Base-by-base conservation (phyloP, 2,888 invertebrate genomes). In the Dolomedes plantarius region DNA sequence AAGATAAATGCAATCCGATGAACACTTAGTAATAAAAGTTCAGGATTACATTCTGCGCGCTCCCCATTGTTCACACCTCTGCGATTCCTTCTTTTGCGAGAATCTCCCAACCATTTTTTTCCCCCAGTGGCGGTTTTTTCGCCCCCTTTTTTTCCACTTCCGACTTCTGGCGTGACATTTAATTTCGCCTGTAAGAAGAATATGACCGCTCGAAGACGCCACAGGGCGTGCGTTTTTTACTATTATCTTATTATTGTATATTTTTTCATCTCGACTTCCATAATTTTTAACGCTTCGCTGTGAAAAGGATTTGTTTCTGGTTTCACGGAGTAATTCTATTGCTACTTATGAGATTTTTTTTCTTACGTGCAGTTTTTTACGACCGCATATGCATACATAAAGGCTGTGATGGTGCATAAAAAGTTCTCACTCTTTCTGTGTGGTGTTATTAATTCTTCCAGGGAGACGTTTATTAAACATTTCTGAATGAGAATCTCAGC, bases 181-280 rank as follows among this genome's bases (percentile, higher is more conserved):
- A 85, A 85, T 85, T 85, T 85, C 83, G 83, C 72, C 78, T 72
- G 67, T 72, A 56, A 73, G 77, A 73, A 77, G 71, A 83, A 83
- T 83, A 83, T 72, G 62, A 73, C 72, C 77, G 71, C 74, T 74
- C 36, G 39, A 32, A 28, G 73, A 46, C 50, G 68, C 77, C 83
- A 36, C 36, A 81, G 75, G 81, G 69, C 67, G 69, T 6, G 67
- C 36, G 56, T 56, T 77, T 85, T 85, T 85, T 75, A 31, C 67
- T 69, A 62, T 46, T 69, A 69, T 81, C 75, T 75, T 81, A 74
- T 81, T 81, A 81, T 62, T 74, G 64, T 32, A 64, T 64, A 64
- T 65, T 81, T 68, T 83, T 75, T 64, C 65, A 39, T 41, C 41
- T 13, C 27, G 36, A 50, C 9, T 73, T 36, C 64, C 64, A 1